Evolutionary conservation across 2,888 invertebrate genomes (phyloP), one percentile per base, ranked within the genome.

Genomic region (Colletes collaris): DNA sequence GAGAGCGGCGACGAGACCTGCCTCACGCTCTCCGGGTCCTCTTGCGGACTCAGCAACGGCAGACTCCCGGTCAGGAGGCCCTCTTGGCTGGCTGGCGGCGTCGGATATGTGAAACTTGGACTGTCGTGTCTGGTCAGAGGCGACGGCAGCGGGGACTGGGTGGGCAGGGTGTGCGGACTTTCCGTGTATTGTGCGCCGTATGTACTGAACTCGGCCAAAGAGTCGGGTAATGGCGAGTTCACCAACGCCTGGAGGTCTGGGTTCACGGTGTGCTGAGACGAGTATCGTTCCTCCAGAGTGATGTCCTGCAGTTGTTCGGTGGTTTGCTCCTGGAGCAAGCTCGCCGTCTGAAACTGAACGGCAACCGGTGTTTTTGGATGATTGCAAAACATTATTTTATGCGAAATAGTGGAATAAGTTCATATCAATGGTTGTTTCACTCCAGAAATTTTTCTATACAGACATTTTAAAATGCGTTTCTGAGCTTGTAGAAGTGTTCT

Each of bases 21-120:
- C 13, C 96, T 96, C 2, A 95, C 95, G 87, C 95, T 95, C 73
- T 95, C 95, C 0, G 95, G 92, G 68, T 94, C 94, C 80, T 94
- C 92, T 56, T 92, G 92, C 0, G 93, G 93, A 76, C 93, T 93
- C 49, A 93, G 77, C 58, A 93, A 85, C 0, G 93, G 93, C 16
- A 93, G 79, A 56, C 89, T 93, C n/a, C 93, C 93, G 35, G 96
- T 96, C 81, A 96, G 95, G 77, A 96, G 95, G 35, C 97, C 97
- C 93, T 97, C 97, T 87, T 97, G 97, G 86, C 97, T 97, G 0
- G 97, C 97, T 4, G 97, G 97, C 35, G 97, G 97, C 8, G 97
- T 97, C 3, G 97, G 97, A 91, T 97, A 97, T 35, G 97, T 95
- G 88, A 97, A 94, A 52, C 96, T 96, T 0, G 96, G 96, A n/a